Conservation (phyloP, 2,113 vertebrate genomes). For the Manacus vitellinus region DNA sequence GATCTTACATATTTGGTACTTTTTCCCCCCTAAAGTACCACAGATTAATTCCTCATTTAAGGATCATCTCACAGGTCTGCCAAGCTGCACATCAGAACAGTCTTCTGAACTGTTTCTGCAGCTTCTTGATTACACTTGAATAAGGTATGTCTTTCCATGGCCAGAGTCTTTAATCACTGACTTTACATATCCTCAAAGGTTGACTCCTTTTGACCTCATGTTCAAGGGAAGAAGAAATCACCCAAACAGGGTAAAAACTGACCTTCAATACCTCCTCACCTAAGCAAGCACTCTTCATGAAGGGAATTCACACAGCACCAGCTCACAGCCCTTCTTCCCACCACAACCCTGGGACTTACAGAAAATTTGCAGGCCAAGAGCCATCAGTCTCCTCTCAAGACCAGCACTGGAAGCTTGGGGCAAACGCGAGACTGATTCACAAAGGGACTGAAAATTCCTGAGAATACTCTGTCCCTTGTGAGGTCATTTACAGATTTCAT, state of each 20-base stretch:
- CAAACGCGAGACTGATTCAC: neutral
- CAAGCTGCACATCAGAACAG: neutral
- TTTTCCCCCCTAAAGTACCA: neutral
- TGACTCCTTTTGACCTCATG: neutral
- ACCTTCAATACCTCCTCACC: neutral
- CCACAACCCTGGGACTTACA: fast-evolving
- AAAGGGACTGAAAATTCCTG: neutral
- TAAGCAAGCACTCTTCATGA: neutral
- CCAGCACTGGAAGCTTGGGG: neutral
- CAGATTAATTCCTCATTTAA: neutral
- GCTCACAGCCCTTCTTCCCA: fast-evolving
- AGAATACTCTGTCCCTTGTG: neutral
- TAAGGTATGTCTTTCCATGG: neutral
- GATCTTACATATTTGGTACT: neutral
- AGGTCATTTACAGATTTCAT: neutral
- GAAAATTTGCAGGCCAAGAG: neutral
- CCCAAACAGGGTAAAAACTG: neutral
- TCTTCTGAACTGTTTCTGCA: neutral
- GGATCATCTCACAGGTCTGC: neutral
- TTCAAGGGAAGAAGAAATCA: neutral
- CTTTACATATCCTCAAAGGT: neutral
- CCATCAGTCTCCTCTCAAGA: neutral
- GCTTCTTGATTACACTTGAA: neutral
- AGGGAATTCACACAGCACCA: neutral
- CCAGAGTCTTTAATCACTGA: neutral